Base-by-base conservation (phyloP, 2,888 invertebrate species). In the Pteria penguin region DNA sequence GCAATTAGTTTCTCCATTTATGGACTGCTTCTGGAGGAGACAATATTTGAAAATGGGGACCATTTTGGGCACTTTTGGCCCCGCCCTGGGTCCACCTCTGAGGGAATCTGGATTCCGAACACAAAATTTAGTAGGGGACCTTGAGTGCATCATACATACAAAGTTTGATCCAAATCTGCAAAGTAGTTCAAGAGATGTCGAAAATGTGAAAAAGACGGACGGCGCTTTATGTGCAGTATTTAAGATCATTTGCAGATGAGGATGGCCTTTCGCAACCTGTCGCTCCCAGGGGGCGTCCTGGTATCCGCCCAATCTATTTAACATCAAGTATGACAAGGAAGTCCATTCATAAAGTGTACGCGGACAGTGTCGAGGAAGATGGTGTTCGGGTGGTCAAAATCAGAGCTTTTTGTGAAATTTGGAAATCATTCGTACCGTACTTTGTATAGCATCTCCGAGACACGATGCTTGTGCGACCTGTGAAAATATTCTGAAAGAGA, bases 391-490 rank as follows among this genome's bases (percentile, higher is more conserved):
- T 45, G 8, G 75, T 76, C 4, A 36, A 69, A 26, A 36, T 58
- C 18, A 27, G 62, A 2, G 22, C 61, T 24, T 72, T 76, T 57
- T 24, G 52, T 32, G 62, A 72, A 5, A 61, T 75, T 24, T 78
- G 74, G 78, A 63, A 36, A 3, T 4, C 24, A 11, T 75, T 72
- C 31, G 24, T 75, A 8, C 65, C 68, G 2, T 67, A 75, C 26
- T 78, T 4, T 58, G 52, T 22, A 72, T 75, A 29, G 58, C 72
- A 22, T 45, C 67, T 5, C 75, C 75, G 5, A 27, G 75, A 58
- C 66, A 75, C 18, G 72, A 72, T 68, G 72, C 68, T 26, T 75
- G 75, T 52, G 65, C 65, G 1, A 63, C 60, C 3, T 72, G 75
- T 61, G 69, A 78, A 55, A 67, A 63, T 24, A 24, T 68, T 1